Evolutionary conservation across 2,113 vertebrate genomes (phyloP).

Genomic region (Myodes glareolus): DNA sequence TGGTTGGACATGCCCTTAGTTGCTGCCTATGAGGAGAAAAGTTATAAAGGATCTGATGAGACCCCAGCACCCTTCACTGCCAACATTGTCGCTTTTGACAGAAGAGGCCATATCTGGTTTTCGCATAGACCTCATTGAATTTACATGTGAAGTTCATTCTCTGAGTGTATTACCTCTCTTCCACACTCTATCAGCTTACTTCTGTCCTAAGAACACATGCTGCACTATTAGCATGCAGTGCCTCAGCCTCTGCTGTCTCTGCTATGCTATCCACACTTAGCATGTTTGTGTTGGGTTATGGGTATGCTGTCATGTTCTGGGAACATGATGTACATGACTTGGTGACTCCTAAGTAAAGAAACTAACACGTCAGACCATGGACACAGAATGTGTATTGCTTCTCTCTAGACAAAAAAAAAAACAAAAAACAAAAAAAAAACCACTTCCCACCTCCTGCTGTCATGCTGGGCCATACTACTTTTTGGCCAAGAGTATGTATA

Average conservation of each 20-base stretch:
- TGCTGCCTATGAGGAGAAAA: neutral
- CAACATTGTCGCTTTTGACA: neutral
- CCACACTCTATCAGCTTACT: neutral
- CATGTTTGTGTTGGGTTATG: neutral
- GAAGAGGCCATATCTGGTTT: neutral
- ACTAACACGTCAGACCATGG: neutral
- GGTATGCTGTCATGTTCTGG: neutral
- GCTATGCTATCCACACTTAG: neutral
- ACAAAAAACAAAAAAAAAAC: too few relatives aligned
- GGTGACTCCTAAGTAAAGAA: neutral
- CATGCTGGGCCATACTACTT: neutral
- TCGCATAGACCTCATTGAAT: neutral
- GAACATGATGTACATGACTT: neutral
- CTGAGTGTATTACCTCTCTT: neutral
- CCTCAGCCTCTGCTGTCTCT: neutral
- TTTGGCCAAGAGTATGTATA: neutral
- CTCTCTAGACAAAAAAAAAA: neutral
- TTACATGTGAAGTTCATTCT: neutral
- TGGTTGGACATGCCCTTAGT: neutral
- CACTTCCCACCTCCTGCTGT: fast-evolving
- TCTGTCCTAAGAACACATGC: neutral
- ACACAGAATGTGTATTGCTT: neutral
- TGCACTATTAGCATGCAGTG: neutral
- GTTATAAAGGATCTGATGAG: neutral
- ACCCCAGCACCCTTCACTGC: neutral